phyloP scores from a whole-genome alignment of 2,113 vertebrate species.

The Promerops cafer region DNA sequence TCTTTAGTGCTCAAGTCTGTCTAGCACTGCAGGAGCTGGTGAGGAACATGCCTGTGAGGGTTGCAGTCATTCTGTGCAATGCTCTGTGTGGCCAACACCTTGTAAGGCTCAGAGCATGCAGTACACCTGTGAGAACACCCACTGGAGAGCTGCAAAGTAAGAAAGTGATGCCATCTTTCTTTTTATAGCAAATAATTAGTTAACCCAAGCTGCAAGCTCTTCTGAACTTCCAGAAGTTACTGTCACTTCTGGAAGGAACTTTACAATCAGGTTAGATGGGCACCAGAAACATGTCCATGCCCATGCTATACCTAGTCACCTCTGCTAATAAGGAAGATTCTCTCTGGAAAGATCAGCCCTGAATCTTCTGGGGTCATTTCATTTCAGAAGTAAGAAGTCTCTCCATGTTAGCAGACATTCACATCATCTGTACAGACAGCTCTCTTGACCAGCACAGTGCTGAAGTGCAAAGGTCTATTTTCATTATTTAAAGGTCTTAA shows the following conservation, averaged over 20 bases:
- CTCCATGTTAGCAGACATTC: neutral
- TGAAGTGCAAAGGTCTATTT: constrained; percentile 30
- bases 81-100: rapidly evolving
- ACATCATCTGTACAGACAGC: constrained; percentile 17
- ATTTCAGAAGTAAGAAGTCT: neutral
- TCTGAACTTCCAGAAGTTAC: neutral
- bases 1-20: neutral
- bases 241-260: neutral
- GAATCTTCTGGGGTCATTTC: neutral
- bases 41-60: rapidly evolving
- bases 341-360: neutral
- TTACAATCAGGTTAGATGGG: neutral
- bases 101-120: too few species aligned
- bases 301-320: neutral
- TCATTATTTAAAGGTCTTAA: constrained; percentile 34
- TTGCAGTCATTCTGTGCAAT: neutral
- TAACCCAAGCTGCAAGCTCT: neutral
- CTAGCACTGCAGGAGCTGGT: neutral
- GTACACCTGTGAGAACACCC: neutral
- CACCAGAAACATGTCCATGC: neutral
- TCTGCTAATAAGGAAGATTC: neutral
- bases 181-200: neutral
- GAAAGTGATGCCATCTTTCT: neutral
- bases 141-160: neutral
- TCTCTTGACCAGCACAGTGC: neutral